phyloP scores from a whole-genome alignment of 2,113 vertebrate genomes.

The Galeopterus variegatus region DNA sequence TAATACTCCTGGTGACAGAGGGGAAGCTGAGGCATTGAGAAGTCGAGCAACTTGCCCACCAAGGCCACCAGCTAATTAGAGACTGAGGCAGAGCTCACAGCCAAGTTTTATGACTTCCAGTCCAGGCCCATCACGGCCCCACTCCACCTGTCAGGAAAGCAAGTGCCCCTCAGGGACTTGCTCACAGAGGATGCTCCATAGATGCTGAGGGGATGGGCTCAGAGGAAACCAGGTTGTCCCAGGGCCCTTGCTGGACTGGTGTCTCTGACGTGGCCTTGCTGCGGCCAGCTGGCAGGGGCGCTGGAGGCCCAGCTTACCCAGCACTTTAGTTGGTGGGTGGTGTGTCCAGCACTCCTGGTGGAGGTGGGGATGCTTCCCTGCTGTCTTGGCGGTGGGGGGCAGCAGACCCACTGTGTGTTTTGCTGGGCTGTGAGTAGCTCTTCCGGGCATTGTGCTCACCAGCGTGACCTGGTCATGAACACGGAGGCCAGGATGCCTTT shows the following conservation, averaged over 20 bases:
- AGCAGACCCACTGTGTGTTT: slow-evolving; percentile 28
- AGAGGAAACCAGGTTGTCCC: neutral
- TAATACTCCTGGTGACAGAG: neutral
- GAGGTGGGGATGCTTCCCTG: neutral
- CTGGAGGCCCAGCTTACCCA: slow-evolving; percentile 21
- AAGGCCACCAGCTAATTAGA: neutral
- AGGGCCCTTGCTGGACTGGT: neutral
- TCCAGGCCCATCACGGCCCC: neutral
- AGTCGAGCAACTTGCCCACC: neutral
- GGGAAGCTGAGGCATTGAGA: neutral
- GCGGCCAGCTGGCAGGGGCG: slow-evolving; percentile 58
- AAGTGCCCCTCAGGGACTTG: neutral
- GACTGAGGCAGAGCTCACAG: neutral
- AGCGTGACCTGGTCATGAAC: neutral
- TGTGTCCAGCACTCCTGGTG: neutral
- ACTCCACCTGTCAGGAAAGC: neutral
- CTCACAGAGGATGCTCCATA: rapidly evolving
- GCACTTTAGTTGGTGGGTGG: neutral
- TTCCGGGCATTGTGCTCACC: slow-evolving; percentile 81
- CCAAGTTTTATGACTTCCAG: neutral
- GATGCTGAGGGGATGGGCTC: neutral
- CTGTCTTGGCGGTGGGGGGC: neutral
- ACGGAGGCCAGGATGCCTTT: slow-evolving; percentile 68
- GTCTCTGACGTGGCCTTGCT: neutral
- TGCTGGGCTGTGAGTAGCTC: neutral